phyloP scores from a whole-genome alignment of 2,797 vertebrate genomes.

The Odontamblyopus lacepedii region DNA sequence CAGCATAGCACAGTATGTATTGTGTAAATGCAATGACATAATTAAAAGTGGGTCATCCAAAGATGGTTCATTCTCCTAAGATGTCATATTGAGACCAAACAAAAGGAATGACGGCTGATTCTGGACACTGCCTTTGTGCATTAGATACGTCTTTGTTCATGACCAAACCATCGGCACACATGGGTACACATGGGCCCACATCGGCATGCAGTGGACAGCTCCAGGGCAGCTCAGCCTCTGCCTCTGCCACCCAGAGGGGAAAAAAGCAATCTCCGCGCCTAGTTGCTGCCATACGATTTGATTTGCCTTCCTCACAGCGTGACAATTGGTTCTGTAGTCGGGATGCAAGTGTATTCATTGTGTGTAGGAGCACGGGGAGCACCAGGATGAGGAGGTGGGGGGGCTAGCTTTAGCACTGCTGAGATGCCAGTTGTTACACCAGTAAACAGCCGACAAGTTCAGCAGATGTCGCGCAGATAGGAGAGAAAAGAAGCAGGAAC shows the following conservation, averaged over 20 bases:
- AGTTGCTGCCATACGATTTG: constrained; percentile 79
- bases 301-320: constrained; percentile 80
- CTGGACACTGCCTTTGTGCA: constrained; percentile 11
- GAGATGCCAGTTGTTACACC: constrained; percentile 70
- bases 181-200: no score
- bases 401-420: constrained; percentile 48
- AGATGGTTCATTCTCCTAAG: background rate
- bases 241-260: constrained; percentile 60
- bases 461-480: constrained; percentile 69
- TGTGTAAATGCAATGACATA: constrained; percentile 5
- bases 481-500: constrained; percentile 49
- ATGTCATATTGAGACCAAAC: background rate
- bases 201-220: constrained; percentile 14
- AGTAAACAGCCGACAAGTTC: constrained; percentile 73
- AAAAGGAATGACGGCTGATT: background rate
- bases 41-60: constrained; percentile 5
- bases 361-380: constrained; percentile 58
- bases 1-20: background rate
- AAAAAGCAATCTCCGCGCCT: constrained; percentile 81
- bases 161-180: constrained; percentile 47
- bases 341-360: constrained; percentile 78
- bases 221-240: constrained; percentile 40
- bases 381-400: constrained; percentile 40
- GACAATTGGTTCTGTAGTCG: constrained; percentile 78
- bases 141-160: constrained; percentile 52